These are phyloP conservation scores for Apotomis betuletana DNA, from an alignment of 2,888 invertebrate genomes.

Conservation along the genomic window DNA sequence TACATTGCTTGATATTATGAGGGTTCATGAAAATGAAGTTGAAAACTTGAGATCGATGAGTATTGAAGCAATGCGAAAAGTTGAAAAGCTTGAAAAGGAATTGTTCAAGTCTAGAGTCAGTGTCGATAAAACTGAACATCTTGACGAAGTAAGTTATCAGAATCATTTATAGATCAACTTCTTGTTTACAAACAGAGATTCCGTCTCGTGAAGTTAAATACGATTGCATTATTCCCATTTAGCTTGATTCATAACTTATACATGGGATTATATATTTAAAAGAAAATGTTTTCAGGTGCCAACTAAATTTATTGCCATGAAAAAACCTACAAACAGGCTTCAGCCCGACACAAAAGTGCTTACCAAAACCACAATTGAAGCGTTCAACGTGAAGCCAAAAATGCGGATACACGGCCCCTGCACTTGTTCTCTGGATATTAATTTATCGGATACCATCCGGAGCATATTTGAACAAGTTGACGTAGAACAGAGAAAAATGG, in stretches of 20 bases:
- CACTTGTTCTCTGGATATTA: conserved; percentile 71
- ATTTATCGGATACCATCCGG: conserved; percentile 73
- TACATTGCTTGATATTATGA: conserved; percentile 73
- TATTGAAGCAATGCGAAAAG: conserved; percentile 74
- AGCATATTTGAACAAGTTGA: conserved; percentile 78
- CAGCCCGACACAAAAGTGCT: conserved; percentile 58
- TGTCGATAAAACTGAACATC: conserved; percentile 44
- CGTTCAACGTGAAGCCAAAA: conserved; percentile 69
- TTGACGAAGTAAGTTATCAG: conserved; percentile 58
- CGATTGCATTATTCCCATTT: neutral
- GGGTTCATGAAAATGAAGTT: conserved; percentile 79
- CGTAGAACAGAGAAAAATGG: conserved; percentile 68
- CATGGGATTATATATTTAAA: no score
- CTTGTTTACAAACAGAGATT: no score
- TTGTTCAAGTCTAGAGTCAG: conserved; percentile 58
- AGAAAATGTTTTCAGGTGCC: conserved; percentile 56
- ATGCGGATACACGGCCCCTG: conserved; percentile 64
- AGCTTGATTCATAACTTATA: neutral
- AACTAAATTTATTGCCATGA: conserved; percentile 57
- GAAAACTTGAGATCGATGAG: conserved; percentile 76
- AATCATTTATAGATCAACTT: no score
- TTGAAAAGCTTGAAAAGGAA: conserved; percentile 72
- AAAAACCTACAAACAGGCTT: conserved; percentile 52
- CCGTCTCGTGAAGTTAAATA: conserved; percentile 33
- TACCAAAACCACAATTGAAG: conserved; percentile 71